Evolutionary conservation across 2,797 vertebrate species (phyloP).

Genomic region (Eulemur mongoz): DNA sequence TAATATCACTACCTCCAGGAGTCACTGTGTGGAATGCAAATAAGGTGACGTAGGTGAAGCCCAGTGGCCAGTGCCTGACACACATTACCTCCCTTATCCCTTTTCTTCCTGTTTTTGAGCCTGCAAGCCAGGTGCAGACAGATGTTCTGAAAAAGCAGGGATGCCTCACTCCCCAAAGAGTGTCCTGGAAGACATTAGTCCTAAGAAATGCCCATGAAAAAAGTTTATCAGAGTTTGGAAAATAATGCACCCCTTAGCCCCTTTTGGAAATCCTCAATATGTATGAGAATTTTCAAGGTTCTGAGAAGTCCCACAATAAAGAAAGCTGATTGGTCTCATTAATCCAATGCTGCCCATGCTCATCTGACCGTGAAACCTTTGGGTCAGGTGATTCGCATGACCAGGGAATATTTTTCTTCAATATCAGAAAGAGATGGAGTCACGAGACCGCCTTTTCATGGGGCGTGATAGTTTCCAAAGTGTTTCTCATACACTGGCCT

Average conservation of each 20-base stretch:
- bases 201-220: not conserved
- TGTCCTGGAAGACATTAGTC: not conserved
- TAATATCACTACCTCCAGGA: not conserved
- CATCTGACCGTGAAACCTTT: not conserved
- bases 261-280: not conserved
- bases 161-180: not conserved
- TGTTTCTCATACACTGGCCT: not conserved
- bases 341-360: not conserved
- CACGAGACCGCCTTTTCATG: not conserved
- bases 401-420: not conserved
- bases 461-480: not conserved
- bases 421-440: not conserved
- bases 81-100: not conserved
- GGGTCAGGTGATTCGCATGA: not conserved
- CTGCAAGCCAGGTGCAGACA: not conserved
- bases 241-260: not conserved
- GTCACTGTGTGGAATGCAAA: not conserved
- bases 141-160: not conserved
- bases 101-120: not conserved
- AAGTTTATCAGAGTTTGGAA: not conserved
- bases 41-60: not conserved
- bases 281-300: not conserved
- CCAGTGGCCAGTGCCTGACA: not conserved
- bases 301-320: not conserved
- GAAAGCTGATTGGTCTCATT: not conserved